Evolutionary conservation across 1,140 invertebrate species (phyloP), one percentile per base, ranked within the genome.

Genomic region (Drosophila saltans): DNA sequence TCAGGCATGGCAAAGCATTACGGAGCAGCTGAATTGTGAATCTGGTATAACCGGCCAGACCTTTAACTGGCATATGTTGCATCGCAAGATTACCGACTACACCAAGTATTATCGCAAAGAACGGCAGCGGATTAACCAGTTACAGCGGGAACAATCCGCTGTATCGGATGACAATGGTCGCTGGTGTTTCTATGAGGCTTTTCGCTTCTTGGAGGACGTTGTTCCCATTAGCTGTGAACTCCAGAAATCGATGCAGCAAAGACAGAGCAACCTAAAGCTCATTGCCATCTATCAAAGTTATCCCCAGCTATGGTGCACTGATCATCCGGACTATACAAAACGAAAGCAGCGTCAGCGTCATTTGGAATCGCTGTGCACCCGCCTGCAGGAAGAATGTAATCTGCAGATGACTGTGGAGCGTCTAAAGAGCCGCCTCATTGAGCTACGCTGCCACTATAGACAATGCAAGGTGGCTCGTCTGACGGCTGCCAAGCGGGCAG

Each of bases 71-170:
- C 69, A 83, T 21, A 75, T 78, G 66, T 7, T 91, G 61, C 83
- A 91, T 36, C 82, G 90, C 43, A 91, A 91, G 59, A 72, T 91
- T 8, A 90, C 72, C 1, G 90, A 91, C 21, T 91, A 78, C 6
- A 72, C 69, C 0, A 91, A 91, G 43, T 91, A 91, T 21, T 91
- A 91, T 66, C 72, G 78, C 6, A 61, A 72, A 10, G 85, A 91
- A 43, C 57, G 69, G 8, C 66, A 80, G 7, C 56, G 74, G 7
- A 58, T 79, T 33, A 41, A 66, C 6, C 21, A 11, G 2, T 3
- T 45, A 33, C 5, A 69, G 36, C 21, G 43, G 39, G 6, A 39
- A 2, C 1, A 2, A 24, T 26, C 21, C 28, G 28, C 28, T 41
- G 5, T 52, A 16, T 0, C 16, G 24, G 28, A 40, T 60, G 59